A percentile compares a stretch with the other conserved stretches of the same genome.
Conservation (phyloP, 2,113 vertebrate species). For the Anser cygnoides region DNA sequence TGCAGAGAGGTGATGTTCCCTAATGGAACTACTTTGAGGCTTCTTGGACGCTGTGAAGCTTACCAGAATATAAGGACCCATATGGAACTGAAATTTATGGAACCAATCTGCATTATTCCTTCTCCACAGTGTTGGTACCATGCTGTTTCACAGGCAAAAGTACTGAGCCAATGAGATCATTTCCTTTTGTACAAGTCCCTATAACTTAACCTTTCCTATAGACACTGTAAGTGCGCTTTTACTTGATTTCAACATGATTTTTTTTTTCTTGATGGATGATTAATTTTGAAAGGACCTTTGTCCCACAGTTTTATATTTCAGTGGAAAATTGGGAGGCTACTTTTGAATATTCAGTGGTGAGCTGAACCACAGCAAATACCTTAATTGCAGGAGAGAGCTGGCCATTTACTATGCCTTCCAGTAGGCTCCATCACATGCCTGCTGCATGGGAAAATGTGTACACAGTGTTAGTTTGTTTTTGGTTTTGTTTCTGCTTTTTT, state of each 20-base stretch:
- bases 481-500: background rate
- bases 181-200: background rate
- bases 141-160: background rate
- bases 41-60: background rate
- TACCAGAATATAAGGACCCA: background rate
- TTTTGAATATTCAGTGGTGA: background rate
- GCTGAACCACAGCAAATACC: background rate
- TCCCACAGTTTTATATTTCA: background rate
- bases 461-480: background rate
- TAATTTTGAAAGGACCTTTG: background rate
- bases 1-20: fast-evolving
- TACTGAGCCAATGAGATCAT: background rate
- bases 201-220: background rate
- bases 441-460: background rate
- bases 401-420: background rate
- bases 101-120: background rate
- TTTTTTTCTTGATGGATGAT: background rate
- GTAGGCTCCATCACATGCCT: background rate
- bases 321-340: background rate
- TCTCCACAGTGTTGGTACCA: background rate
- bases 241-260: background rate
- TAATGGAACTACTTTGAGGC: background rate
- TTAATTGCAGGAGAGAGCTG: background rate
- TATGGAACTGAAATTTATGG: background rate
- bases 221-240: background rate